Base-by-base conservation (phyloP, 2,113 vertebrate genomes). In the Coracopsis vasa region DNA sequence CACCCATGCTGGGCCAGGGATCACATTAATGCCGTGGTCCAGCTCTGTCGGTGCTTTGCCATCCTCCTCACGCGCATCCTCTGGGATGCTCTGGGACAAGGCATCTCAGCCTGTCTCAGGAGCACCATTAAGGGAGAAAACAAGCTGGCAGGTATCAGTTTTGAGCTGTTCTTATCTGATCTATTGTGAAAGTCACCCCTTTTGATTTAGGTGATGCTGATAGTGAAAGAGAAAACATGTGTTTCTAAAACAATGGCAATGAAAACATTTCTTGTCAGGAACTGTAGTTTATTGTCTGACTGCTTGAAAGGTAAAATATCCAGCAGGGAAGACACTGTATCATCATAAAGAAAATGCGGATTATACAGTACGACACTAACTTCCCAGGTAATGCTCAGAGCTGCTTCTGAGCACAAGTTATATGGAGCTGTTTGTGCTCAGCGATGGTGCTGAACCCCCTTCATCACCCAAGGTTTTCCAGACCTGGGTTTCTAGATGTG, bases 261-360 rank as follows among this genome's bases (percentile, higher is more conserved):
- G 93, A 94, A 97, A 97, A 96, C 86, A 94, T 91, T 93, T 96
- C 97, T 97, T 97, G 96, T 92, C 50, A 35, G 90, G 61, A 35
- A 12, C 33, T 88, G 64, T 86, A 82, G 79, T 94, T 92, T 82
- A 96, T 95, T 97, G 93, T 95, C 93, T 96, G 80, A 69, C 80
- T 81, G 83, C 73, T 96, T 97, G 95, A 95, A 97, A 97, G 86
- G 92, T 91, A 96, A 96, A 97, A 91, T 95, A 97, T 97, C 97
- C 96, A 94, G 90, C 91, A 94, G 86, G 89, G 86, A 97, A 97
- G 91, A 93, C 89, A 96, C 85, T 97, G 94, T 95, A 90, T 97
- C 96, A 97, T 97, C 94, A 91, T 97, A 98, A 98, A 98, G 95
- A 86, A 91, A 77, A 96, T 88, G 97, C 48, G 91, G 94, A 95